A percentile compares a stretch with the other conserved stretches of the same genome.
These are phyloP conservation scores for Danio tinwini DNA, from an alignment of 2,797 vertebrate genomes.

Conservation along the genomic window DNA sequence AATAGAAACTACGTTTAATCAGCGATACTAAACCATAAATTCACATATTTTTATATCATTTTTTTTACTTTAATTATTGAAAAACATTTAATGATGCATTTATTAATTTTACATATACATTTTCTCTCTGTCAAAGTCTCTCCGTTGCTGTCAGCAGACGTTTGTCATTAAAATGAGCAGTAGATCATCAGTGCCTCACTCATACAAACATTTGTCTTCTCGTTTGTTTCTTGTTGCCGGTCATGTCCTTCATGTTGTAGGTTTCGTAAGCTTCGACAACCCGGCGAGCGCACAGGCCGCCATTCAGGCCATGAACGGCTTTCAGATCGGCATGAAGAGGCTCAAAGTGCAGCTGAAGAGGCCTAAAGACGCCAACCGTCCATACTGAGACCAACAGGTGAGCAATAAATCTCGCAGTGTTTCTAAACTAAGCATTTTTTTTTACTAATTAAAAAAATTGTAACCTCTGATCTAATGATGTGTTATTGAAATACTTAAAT, in stretches of 20 bases:
- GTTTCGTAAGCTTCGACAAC: constrained; percentile 99
- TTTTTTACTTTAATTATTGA: no score
- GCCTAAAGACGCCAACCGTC: constrained; percentile 97
- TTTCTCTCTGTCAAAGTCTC: not conserved
- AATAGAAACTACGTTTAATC: no score
- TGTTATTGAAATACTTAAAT: not conserved
- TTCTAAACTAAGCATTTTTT: constrained; percentile 24
- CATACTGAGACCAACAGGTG: constrained; percentile 81
- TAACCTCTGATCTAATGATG: not conserved
- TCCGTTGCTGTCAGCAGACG: not conserved
- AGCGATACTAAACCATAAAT: no score
- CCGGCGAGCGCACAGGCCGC: constrained; percentile 97
- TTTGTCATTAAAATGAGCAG: not conserved
- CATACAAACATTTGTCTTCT: not conserved
- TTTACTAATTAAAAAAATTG: not conserved
- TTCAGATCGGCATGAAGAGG: constrained; percentile 99
- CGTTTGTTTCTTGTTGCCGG: not conserved
- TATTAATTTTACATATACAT: not conserved
- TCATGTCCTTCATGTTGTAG: constrained; percentile 61
- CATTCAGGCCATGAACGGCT: constrained; percentile 99
- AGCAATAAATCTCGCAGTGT: not conserved
- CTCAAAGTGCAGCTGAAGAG: constrained; percentile 99
- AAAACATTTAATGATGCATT: not conserved
- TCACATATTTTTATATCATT: no score
- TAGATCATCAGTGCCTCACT: not conserved